Conservation (phyloP, 2,113 vertebrate genomes). For the Syngnathus scovelli region DNA sequence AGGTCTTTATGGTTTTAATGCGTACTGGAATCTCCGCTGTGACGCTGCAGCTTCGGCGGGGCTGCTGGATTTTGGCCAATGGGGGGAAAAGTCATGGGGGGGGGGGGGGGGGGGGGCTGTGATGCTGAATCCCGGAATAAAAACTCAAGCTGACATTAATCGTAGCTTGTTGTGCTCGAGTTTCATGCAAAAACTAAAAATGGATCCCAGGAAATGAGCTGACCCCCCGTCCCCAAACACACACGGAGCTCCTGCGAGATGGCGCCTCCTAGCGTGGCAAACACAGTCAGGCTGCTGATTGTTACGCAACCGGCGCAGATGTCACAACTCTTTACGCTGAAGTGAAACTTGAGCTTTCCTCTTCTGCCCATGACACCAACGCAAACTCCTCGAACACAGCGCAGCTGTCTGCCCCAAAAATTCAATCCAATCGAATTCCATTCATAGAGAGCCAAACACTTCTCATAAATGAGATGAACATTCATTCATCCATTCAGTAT, state of each 20-base stretch:
- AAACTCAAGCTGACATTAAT: not conserved
- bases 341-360: slow-evolving; percentile 29
- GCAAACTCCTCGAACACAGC: not conserved
- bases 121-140: slow-evolving; percentile 3
- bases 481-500: too few relatives aligned
- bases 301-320: slow-evolving; percentile 41
- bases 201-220: not conserved
- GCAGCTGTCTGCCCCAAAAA: not conserved
- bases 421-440: not conserved
- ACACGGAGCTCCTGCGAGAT: slow-evolving; percentile 18
- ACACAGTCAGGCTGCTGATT: slow-evolving; percentile 21
- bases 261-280: slow-evolving; percentile 46
- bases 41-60: not conserved
- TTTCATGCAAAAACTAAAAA: not conserved
- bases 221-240: not conserved
- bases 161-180: not conserved
- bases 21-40: not conserved
- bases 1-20: not conserved
- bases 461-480: too few relatives aligned
- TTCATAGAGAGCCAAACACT: not conserved
- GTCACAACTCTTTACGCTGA: slow-evolving; percentile 14
- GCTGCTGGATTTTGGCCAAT: not conserved
- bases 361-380: not conserved
- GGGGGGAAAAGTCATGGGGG: not conserved
- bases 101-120: not conserved